Evolutionary conservation across 1,140 invertebrate species (phyloP).

Genomic region (Penaeus japonicus): DNA sequence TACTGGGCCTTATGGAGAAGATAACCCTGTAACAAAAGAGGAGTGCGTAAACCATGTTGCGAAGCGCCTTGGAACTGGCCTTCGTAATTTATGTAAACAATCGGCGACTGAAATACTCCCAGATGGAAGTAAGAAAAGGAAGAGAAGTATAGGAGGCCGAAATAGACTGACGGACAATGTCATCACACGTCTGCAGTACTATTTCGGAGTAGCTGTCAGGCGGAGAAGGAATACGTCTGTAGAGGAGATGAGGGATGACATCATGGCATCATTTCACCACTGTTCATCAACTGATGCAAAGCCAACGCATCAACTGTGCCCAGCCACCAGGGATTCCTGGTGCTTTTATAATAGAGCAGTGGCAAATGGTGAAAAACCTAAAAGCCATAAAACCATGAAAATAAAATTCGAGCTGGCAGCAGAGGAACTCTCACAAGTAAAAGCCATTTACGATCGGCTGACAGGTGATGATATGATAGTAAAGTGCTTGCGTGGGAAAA

Average conservation of each 20-base stretch:
- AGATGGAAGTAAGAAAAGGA: no score
- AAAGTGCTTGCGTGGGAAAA: not conserved
- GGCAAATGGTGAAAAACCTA: not conserved
- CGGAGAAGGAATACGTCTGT: not conserved
- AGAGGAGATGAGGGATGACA: not conserved
- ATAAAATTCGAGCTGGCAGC: not conserved
- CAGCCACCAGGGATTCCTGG: not conserved
- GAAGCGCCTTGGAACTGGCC: no score
- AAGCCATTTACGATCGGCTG: not conserved
- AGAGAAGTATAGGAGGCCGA: not conserved
- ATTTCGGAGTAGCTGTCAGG: not conserved
- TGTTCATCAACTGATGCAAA: conserved; percentile 8
- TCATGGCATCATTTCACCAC: not conserved
- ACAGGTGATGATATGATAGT: not conserved
- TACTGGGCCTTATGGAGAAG: no score
- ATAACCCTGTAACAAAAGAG: no score
- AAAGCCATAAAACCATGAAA: not conserved
- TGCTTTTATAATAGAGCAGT: not conserved
- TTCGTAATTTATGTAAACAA: no score
- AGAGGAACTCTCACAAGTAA: not conserved
- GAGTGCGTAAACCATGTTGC: no score
- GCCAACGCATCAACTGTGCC: not conserved
- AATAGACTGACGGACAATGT: not conserved
- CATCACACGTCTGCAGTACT: not conserved
- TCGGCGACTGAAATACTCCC: no score